phyloP scores from a whole-genome alignment of 2,113 vertebrate genomes.

The Poicephalus meyeri region DNA sequence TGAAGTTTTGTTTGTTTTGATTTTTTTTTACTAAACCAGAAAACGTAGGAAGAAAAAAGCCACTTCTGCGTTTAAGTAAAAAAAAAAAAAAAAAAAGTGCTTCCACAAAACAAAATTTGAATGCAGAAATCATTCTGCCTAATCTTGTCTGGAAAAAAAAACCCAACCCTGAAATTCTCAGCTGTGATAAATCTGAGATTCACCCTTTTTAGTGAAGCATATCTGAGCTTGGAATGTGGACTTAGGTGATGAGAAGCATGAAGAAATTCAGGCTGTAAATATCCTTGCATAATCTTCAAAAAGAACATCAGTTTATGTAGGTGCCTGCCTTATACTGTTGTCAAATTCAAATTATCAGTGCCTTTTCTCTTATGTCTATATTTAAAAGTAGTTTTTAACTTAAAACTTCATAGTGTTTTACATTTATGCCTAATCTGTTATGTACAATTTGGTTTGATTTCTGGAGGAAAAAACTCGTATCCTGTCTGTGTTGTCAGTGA shows the following conservation, averaged over 20 bases:
- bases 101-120: not conserved
- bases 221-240: constrained; percentile 25
- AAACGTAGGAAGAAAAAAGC: not conserved
- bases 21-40: not conserved
- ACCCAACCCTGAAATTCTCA: not conserved
- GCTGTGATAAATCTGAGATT: not conserved
- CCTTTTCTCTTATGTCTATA: not conserved
- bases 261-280: not conserved
- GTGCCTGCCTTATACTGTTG: not conserved
- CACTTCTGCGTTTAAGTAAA: not conserved
- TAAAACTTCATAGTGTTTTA: not conserved
- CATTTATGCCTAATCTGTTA: not conserved
- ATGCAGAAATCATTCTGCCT: not conserved
- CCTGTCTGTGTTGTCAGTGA: not conserved
- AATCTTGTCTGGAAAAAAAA: not conserved
- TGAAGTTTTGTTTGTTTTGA: not conserved
- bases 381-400: not conserved
- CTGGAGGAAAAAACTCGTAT: not conserved
- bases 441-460: not conserved
- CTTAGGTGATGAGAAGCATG: not conserved
- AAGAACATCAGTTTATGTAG: not conserved
- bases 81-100: not conserved
- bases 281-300: not conserved
- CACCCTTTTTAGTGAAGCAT: not conserved
- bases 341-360: not conserved